Conservation (phyloP, 30 jellyfish, hydroid and myxozoan genomes). For the Nemopilema nomurai region DNA sequence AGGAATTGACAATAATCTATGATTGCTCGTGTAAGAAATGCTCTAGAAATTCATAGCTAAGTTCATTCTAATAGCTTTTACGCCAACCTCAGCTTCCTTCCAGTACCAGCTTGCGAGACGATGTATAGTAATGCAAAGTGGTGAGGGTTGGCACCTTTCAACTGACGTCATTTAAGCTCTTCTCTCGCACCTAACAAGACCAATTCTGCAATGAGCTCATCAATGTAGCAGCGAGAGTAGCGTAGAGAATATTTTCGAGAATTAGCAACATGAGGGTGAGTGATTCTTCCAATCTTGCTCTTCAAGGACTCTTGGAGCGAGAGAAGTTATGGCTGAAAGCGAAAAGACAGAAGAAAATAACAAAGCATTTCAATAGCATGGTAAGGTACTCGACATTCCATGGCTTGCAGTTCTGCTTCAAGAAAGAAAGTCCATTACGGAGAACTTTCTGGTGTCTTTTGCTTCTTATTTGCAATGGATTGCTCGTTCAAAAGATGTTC, state of each 20-base stretch:
- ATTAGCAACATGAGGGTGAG: constrained; percentile 4
- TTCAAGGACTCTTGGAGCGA: constrained; percentile 45
- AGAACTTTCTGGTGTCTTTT: constrained; percentile 65
- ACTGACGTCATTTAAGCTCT: not conserved
- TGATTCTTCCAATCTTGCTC: constrained; percentile 10
- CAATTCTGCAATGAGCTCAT: not conserved
- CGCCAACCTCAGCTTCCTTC: not conserved
- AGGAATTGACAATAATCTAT: not conserved
- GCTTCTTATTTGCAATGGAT: constrained; percentile 58
- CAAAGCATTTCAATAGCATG: constrained; percentile 57
- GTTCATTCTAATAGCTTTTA: not conserved
- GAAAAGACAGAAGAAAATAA: constrained; percentile 50
- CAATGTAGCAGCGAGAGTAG: not conserved
- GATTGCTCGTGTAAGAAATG: not conserved
- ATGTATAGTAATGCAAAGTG: not conserved
- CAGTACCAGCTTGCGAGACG: not conserved
- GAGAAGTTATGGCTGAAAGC: constrained; percentile 45
- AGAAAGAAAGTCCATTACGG: constrained; percentile 78
- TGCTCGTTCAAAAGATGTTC: constrained; percentile 69
- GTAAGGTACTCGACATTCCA: constrained; percentile 77
- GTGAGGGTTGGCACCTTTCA: not conserved
- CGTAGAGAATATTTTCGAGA: not conserved
- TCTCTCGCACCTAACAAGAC: not conserved
- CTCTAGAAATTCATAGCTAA: not conserved
- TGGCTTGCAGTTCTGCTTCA: constrained; percentile 83